Evolutionary conservation across 2,113 vertebrate species (phyloP).

Genomic region (Lethenteron camtschaticum): DNA sequence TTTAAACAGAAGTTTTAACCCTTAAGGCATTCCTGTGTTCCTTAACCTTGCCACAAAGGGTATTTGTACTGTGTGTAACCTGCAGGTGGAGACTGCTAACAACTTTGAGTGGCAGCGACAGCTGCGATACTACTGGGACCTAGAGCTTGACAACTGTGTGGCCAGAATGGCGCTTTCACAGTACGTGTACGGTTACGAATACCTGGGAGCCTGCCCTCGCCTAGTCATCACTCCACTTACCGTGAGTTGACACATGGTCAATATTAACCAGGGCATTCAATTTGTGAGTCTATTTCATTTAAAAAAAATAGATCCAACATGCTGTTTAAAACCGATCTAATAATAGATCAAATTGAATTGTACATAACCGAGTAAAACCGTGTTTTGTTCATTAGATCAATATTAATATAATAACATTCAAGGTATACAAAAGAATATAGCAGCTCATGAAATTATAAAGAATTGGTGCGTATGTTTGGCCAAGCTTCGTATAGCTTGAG

Average conservation of each 20-base stretch:
- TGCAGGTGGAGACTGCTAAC: slow-evolving; percentile 25
- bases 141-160: slow-evolving; percentile 37
- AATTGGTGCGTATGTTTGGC: too few species aligned
- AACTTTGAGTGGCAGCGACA: slow-evolving; percentile 54
- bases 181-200: slow-evolving; percentile 45
- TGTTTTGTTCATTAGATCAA: too few species aligned
- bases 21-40: neutral
- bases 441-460: too few species aligned
- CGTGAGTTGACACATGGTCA: slow-evolving; percentile 17
- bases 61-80: neutral
- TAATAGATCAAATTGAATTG: too few species aligned
- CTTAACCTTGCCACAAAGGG: neutral
- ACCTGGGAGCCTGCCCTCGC: slow-evolving; percentile 39
- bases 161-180: slow-evolving; percentile 48
- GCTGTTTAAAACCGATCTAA: too few species aligned
- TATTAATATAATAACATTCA: too few species aligned
- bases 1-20: neutral
- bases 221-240: slow-evolving; percentile 44
- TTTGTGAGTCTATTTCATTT: neutral
- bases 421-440: too few species aligned
- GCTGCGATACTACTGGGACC: slow-evolving; percentile 41
- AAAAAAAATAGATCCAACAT: too few species aligned
- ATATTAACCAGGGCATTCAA: neutral
- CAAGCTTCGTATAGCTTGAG: too few species aligned
- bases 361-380: too few species aligned